Evolutionary conservation across 2,113 vertebrate species (phyloP).

Genomic region (Nothobranchius kuhntae): DNA sequence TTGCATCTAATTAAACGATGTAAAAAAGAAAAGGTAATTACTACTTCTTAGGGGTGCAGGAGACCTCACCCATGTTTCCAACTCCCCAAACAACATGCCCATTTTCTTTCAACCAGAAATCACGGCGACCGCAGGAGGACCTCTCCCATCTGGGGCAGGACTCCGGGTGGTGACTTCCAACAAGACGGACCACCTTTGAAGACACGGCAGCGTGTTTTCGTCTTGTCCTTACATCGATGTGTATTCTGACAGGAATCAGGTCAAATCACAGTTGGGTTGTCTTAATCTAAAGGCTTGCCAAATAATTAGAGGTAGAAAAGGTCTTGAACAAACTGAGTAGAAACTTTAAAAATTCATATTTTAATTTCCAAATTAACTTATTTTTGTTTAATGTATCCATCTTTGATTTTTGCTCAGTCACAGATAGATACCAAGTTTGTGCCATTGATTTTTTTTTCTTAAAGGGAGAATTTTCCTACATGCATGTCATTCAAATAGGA

Average conservation of each 20-base stretch:
- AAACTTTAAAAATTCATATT: neutral
- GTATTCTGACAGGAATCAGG: neutral
- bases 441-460: neutral
- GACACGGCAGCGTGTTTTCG: neutral
- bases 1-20: constrained; percentile 68
- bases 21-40: constrained; percentile 58
- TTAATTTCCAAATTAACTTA: neutral
- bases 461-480: neutral
- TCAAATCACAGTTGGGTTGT: neutral
- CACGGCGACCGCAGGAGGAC: constrained; percentile 47
- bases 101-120: constrained; percentile 62
- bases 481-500: constrained; percentile 40
- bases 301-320: constrained; percentile 51
- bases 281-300: neutral
- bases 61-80: constrained; percentile 69
- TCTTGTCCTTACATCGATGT: neutral
- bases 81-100: constrained; percentile 45
- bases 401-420: neutral
- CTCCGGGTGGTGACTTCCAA: constrained; percentile 47
- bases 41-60: constrained; percentile 37
- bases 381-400: constrained; percentile 16
- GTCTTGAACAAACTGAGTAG: neutral
- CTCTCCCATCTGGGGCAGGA: constrained; percentile 58
- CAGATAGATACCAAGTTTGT: constrained; percentile 37
- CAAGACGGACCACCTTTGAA: constrained; percentile 56